phyloP scores from a whole-genome alignment of 2,888 invertebrate genomes.

The Bedellia somnulentella region DNA sequence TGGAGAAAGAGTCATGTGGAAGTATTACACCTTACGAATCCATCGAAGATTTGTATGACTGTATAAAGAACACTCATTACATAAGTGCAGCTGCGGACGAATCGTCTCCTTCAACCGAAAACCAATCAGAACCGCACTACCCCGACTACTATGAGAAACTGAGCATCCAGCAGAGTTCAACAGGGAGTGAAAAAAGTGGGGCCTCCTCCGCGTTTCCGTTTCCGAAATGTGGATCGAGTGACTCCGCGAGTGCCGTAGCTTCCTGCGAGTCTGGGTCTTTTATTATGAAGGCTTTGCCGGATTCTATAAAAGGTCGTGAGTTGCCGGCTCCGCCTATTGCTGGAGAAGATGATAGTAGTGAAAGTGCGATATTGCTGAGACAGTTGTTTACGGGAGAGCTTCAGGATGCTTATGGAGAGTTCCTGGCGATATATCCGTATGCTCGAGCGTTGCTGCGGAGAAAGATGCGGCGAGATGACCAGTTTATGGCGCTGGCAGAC shows the following conservation, averaged over 20 bases:
- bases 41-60: slow-evolving; percentile 52
- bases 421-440: slow-evolving; percentile 62
- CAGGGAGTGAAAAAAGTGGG: slow-evolving; percentile 49
- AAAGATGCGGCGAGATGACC: slow-evolving; percentile 65
- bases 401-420: slow-evolving; percentile 68
- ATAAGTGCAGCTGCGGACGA: slow-evolving; percentile 36
- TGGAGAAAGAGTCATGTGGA: slow-evolving; percentile 41
- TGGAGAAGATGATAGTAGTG: slow-evolving; percentile 24
- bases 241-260: slow-evolving; percentile 43
- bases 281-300: slow-evolving; percentile 32
- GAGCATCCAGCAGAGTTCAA: slow-evolving; percentile 44
- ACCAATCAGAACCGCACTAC: slow-evolving; percentile 44
- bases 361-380: slow-evolving; percentile 46
- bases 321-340: slow-evolving; percentile 33
- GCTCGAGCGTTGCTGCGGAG: slow-evolving; percentile 65
- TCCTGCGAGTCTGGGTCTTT: slow-evolving; percentile 50
- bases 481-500: slow-evolving; percentile 67
- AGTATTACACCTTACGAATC: slow-evolving; percentile 55
- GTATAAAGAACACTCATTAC: slow-evolving; percentile 49
- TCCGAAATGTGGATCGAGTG: slow-evolving; percentile 53
- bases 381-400: slow-evolving; percentile 67
- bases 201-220: slow-evolving; percentile 51
- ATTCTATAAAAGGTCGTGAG: slow-evolving; percentile 36
- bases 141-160: slow-evolving; percentile 45
- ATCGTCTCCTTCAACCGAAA: slow-evolving; percentile 43